A percentile compares a stretch with the other conserved stretches of the same genome.
Evolutionary conservation across 2,113 vertebrate genomes (phyloP).

Genomic region (Megaleporinus macrocephalus): DNA sequence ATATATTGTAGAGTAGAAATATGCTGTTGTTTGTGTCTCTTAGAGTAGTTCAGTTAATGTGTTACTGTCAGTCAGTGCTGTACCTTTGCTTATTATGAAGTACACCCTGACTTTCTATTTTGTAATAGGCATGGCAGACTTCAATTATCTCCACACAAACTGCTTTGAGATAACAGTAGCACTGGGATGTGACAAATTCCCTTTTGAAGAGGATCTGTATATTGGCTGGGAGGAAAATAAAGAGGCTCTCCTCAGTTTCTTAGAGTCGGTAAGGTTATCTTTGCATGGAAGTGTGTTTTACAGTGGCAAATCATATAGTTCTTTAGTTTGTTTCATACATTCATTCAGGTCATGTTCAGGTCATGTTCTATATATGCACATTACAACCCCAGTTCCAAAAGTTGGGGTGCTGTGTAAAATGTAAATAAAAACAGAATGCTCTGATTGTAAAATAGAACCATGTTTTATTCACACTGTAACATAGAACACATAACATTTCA

Average conservation of each 20-base stretch:
- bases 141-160: slow-evolving; percentile 98
- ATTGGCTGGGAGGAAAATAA: slow-evolving; percentile 89
- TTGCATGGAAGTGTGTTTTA: neutral
- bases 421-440: too few relatives aligned
- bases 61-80: neutral
- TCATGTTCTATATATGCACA: too few relatives aligned
- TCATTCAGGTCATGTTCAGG: too few relatives aligned
- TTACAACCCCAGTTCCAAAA: too few relatives aligned
- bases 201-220: slow-evolving; percentile 86
- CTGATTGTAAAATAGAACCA: too few relatives aligned
- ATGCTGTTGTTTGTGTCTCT: too few relatives aligned
- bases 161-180: slow-evolving; percentile 95
- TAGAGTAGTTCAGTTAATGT: neutral
- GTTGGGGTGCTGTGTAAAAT: too few relatives aligned
- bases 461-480: too few relatives aligned
- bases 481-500: too few relatives aligned
- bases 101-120: neutral
- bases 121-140: slow-evolving; percentile 92
- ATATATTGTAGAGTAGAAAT: neutral
- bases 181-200: slow-evolving; percentile 93
- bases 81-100: neutral
- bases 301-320: neutral
- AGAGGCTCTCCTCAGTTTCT: slow-evolving; percentile 87
- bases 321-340: neutral
- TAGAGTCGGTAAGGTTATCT: slow-evolving; percentile 82